These are phyloP conservation scores for Willowsia nigromaculata DNA, from an alignment of 2,888 invertebrate genomes.

Conservation along the genomic window DNA sequence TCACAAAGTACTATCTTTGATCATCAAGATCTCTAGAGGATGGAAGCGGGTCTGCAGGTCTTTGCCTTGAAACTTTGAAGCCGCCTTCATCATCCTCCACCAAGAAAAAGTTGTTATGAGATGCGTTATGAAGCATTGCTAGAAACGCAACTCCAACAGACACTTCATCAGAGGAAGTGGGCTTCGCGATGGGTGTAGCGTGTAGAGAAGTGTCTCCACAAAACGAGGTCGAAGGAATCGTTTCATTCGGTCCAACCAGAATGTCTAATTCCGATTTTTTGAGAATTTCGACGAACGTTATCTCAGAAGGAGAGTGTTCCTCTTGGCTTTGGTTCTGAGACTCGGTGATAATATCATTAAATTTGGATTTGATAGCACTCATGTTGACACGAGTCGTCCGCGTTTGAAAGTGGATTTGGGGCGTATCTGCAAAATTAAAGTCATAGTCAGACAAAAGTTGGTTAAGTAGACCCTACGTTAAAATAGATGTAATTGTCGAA, in stretches of 20 bases:
- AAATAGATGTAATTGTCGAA: no score
- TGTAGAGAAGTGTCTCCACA: not conserved
- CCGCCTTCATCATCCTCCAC: not conserved
- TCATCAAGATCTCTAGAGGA: no score
- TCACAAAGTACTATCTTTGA: not conserved
- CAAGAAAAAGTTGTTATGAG: not conserved
- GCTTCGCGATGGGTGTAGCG: no score
- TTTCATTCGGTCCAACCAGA: not conserved
- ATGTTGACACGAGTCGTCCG: not conserved
- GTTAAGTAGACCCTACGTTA: no score
- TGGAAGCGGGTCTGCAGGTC: no score
- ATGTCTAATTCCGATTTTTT: not conserved
- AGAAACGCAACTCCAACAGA: slow-evolving; percentile 23
- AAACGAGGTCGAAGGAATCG: not conserved
- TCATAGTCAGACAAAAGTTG: no score
- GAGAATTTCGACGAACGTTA: slow-evolving; percentile 1
- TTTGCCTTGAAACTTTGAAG: not conserved
- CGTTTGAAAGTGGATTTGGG: not conserved
- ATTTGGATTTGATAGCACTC: not conserved
- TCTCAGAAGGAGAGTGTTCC: not conserved
- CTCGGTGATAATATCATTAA: not conserved
- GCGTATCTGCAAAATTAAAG: not conserved
- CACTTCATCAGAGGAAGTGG: not conserved
- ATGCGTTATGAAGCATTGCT: slow-evolving; percentile 11
- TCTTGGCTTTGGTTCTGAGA: not conserved